Percentiles rank a stretch among this genome's conserved stretches.
Evolutionary conservation across 2,888 invertebrate genomes (phyloP).

Genomic region (Ametastegia equiseti): DNA sequence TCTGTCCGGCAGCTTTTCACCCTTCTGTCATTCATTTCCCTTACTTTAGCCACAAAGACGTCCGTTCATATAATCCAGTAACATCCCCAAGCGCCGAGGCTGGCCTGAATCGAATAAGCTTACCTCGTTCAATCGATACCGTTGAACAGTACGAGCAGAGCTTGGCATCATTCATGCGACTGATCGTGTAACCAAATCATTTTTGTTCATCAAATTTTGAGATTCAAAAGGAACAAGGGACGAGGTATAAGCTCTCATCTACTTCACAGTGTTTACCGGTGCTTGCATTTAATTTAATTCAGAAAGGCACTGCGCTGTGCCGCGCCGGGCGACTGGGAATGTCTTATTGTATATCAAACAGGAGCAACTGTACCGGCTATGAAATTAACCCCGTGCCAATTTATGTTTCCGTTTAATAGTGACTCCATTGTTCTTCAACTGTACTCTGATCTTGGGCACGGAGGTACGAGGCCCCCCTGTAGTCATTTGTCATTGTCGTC

Average conservation of each 20-base stretch:
- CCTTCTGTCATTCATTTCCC: constrained; percentile 2
- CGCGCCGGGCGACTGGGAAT: constrained; percentile 28
- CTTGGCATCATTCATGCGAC: too few relatives aligned
- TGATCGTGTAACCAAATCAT: not conserved
- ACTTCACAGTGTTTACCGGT: constrained; percentile 22
- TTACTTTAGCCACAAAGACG: not conserved
- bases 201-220: not conserved
- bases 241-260: not conserved
- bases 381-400: constrained; percentile 40
- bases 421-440: constrained; percentile 39
- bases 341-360: constrained; percentile 40
- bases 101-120: not conserved
- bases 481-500: constrained; percentile 41
- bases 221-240: not conserved
- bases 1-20: not conserved
- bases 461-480: constrained; percentile 18
- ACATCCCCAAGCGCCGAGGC: not conserved
- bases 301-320: constrained; percentile 17
- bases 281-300: constrained; percentile 33
- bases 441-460: constrained; percentile 36
- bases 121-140: not conserved
- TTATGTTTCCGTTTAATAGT: constrained; percentile 37
- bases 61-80: not conserved
- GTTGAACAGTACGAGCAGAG: not conserved
- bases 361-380: constrained; percentile 38